phyloP scores from a whole-genome alignment of 2,888 invertebrate species.

The Cheiracanthium punctorium region DNA sequence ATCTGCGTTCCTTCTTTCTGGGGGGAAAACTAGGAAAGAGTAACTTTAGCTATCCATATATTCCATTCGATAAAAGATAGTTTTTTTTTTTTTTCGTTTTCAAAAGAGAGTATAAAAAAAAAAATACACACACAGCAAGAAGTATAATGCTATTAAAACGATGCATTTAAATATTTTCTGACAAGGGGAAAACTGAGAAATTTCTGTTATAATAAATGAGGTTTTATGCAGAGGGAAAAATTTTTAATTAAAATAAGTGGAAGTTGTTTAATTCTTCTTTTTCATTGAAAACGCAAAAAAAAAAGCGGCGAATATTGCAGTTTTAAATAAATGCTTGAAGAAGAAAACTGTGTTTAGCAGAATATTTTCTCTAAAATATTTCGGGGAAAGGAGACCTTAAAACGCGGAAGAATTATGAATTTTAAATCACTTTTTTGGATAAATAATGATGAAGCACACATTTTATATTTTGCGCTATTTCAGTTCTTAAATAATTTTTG shows the following conservation, averaged over 20 bases:
- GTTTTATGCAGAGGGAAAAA: background rate
- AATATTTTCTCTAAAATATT: background rate
- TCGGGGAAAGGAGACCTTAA: too few relatives aligned
- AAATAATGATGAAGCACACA: too few relatives aligned
- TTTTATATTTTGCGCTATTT: too few relatives aligned
- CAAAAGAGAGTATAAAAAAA: too few relatives aligned
- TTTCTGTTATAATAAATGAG: background rate
- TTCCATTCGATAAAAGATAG: constrained; percentile 12
- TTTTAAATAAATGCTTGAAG: background rate
- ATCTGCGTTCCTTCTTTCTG: background rate
- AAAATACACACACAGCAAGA: background rate
- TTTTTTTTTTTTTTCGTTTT: too few relatives aligned
- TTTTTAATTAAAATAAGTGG: background rate
- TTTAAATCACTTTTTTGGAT: too few relatives aligned
- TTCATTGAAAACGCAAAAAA: background rate
- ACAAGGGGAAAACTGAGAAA: constrained; percentile 4
- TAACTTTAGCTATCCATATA: background rate
- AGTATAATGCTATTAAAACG: constrained; percentile 5
- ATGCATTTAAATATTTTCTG: constrained; percentile 13
- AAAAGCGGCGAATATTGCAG: background rate
- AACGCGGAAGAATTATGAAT: too few relatives aligned
- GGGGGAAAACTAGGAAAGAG: background rate
- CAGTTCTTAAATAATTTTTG: too few relatives aligned
- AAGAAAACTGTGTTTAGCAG: background rate
- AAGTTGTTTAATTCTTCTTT: background rate